phyloP scores from a whole-genome alignment of 2,888 invertebrate species.

The Lochmaea crataegi region DNA sequence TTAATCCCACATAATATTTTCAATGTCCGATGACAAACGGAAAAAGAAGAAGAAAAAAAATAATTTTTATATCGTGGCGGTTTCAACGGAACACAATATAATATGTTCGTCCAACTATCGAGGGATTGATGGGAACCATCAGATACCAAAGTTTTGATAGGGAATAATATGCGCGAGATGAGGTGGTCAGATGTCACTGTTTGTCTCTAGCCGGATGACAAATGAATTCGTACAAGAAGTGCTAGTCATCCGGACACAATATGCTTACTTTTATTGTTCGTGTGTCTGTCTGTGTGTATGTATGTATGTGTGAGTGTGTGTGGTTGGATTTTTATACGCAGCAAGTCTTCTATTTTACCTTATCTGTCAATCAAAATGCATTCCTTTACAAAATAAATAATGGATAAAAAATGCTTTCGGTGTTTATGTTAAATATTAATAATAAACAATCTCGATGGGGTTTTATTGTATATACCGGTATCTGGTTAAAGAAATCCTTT shows the following conservation, averaged over 20 bases:
- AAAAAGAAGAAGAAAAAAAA: constrained; percentile 28
- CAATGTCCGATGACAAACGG: constrained; percentile 33
- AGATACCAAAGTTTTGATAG: constrained; percentile 45
- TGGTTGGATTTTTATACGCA: constrained; percentile 43
- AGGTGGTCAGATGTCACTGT: constrained; percentile 64
- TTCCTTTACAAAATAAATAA: constrained; percentile 44
- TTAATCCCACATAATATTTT: constrained; percentile 23
- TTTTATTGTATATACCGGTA: constrained; percentile 17
- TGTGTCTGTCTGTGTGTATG: constrained; percentile 3
- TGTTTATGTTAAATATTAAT: constrained; percentile 36
- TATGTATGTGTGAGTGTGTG: constrained; percentile 40
- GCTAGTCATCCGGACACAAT: constrained; percentile 61
- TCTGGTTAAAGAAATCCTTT: constrained; percentile 6
- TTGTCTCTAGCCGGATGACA: constrained; percentile 62
- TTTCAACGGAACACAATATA: constrained; percentile 32
- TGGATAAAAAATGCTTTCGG: constrained; percentile 42
- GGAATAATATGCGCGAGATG: constrained; percentile 58
- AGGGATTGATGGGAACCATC: constrained; percentile 58
- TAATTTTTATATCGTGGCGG: constrained; percentile 30
- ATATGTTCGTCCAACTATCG: constrained; percentile 41
- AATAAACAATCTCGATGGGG: constrained; percentile 22
- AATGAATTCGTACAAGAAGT: constrained; percentile 62
- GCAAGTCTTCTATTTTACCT: constrained; percentile 45
- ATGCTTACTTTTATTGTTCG: constrained; percentile 45
- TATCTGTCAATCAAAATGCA: constrained; percentile 51